A percentile compares a stretch with the other conserved stretches of the same genome.
phyloP scores from a whole-genome alignment of 2,888 invertebrate genomes.

The Rhagophthalmus giganteus region DNA sequence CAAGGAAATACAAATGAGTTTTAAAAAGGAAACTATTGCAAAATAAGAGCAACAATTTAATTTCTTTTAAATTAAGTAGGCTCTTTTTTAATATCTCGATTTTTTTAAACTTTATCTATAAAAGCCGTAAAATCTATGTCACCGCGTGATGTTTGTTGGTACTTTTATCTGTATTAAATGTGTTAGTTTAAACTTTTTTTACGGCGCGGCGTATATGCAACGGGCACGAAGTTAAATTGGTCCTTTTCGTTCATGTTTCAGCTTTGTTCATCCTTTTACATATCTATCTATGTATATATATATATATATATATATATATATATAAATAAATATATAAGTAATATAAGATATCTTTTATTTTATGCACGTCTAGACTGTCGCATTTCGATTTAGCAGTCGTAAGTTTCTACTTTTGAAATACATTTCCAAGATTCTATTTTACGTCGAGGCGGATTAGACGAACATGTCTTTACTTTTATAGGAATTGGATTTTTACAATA shows the following conservation, averaged over 20 bases:
- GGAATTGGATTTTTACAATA: conserved; percentile 19
- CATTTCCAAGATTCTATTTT: conserved; percentile 15
- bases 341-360: background rate
- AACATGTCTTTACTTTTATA: conserved; percentile 24
- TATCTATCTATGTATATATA: no score
- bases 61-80: background rate
- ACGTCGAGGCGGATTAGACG: conserved; percentile 20
- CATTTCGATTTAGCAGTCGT: conserved; percentile 7
- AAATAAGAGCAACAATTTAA: no score
- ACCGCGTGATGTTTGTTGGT: no score
- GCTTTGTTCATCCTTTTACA: no score
- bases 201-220: no score
- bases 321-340: conserved; percentile 1
- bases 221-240: no score
- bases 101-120: background rate
- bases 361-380: conserved; percentile 6
- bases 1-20: no score
- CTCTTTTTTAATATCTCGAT: background rate
- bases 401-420: conserved; percentile 7
- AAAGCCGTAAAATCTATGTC: background rate
- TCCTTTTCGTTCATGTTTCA: no score
- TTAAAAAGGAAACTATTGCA: no score
- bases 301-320: no score
- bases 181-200: no score
- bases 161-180: no score